These are phyloP conservation scores for Dascyllus trimaculatus DNA, from an alignment of 2,113 vertebrate genomes.

Conservation along the genomic window DNA sequence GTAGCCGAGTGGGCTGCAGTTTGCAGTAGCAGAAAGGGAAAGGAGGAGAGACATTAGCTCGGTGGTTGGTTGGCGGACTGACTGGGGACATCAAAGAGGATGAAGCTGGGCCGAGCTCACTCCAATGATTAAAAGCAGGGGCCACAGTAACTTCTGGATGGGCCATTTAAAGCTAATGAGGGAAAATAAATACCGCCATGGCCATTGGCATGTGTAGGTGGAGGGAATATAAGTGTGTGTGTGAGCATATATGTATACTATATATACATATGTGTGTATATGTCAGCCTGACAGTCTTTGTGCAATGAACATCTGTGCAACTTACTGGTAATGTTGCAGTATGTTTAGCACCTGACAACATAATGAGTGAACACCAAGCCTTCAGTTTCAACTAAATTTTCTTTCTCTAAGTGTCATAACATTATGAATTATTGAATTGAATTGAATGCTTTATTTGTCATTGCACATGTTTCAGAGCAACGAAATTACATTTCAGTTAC, in stretches of 20 bases:
- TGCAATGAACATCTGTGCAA: not conserved
- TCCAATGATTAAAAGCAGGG: slow-evolving; percentile 78
- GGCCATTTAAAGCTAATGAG: slow-evolving; percentile 81
- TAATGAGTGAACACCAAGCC: too few species aligned
- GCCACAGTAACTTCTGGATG: slow-evolving; percentile 74
- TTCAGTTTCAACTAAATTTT: not conserved
- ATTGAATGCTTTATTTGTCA: too few species aligned
- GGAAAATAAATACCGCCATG: slow-evolving; percentile 74
- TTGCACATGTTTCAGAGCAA: too few species aligned
- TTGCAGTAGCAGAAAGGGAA: slow-evolving; percentile 52
- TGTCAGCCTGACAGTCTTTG: not conserved
- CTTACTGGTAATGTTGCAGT: not conserved
- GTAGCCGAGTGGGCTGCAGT: slow-evolving; percentile 41
- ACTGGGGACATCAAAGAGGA: slow-evolving; percentile 70
- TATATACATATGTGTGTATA: slow-evolving; percentile 7
- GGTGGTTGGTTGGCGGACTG: slow-evolving; percentile 48
- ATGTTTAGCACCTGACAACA: not conserved
- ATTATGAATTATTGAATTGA: not conserved
- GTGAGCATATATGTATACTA: slow-evolving; percentile 11
- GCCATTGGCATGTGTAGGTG: slow-evolving; percentile 62
- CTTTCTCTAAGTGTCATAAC: not conserved
- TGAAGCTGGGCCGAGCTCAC: slow-evolving; percentile 45
- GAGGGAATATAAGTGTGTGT: slow-evolving; percentile 29
- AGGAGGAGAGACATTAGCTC: slow-evolving; percentile 40
- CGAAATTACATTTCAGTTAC: too few species aligned